Base-by-base conservation (phyloP, 2,113 vertebrate genomes). In the Corythaeola cristata region DNA sequence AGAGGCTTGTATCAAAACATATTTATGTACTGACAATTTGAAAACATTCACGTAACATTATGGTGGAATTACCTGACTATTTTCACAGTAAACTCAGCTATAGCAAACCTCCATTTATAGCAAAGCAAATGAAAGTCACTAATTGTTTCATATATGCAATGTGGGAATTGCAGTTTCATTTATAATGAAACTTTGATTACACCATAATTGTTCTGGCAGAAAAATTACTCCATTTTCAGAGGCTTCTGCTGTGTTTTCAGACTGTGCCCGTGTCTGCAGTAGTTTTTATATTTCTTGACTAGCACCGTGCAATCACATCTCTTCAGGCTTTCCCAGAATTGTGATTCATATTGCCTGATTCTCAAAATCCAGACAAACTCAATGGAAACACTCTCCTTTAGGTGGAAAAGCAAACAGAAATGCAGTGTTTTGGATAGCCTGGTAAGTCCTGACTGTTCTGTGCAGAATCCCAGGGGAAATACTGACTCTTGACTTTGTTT, bases 131-230 rank as follows among this genome's bases (percentile, higher is more conserved):
- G 79, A 86, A 94, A 97, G 56, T 84, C 88, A 96, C 90, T 96
- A 96, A 97, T 97, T 96, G 96, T 96, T 97, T 97, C 94, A 82
- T 73, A 97, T 95, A 94, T 85, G 90, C 94, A 82, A 63, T 71
- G 67, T 79, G 95, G 96, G 96, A 97, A 96, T 97, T 94, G 82
- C 84, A 80, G 63, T 88, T 95, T 93, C 82, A 93, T 96, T 97
- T 97, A 85, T 93, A 94, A 90, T 66, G 82, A 93, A 96, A 90
- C 66, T 96, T 90, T 97, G 90, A 97, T 97, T 96, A 95, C 71
- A 91, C 58, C 52, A 19, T 89, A 97, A 95, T 94, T 95, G 89
- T 89, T 94, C 78, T 88, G 89, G 86, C 66, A 73, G 92, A 95
- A 93, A 95, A 93, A 86, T 19, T 4, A 41, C 80, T 94, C 89